Evolutionary conservation across 2,797 vertebrate species (phyloP), one percentile per base, ranked within the genome.

Genomic region (Coluber constrictor): DNA sequence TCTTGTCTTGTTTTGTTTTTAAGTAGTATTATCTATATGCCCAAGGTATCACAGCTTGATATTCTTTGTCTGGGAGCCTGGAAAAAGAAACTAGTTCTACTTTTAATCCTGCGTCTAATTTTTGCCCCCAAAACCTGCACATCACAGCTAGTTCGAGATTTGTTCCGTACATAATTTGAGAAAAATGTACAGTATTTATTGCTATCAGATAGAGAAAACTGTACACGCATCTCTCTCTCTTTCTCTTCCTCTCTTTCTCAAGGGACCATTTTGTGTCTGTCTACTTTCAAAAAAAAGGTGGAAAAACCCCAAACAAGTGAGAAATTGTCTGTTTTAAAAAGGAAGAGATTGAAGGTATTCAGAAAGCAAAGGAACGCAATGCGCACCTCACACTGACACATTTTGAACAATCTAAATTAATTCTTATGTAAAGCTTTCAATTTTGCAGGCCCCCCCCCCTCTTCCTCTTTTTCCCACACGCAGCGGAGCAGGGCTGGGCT

Each of bases 341-440:
- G 86, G 92, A 92, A 92, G 92, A 95, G 10, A 56, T 1, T 92
- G 70, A 60, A 55, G 32, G 63, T 57, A 16, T 54, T 87, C 57
- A 79, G 25, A 25, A 5, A 0, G 0, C 90, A 94, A 57, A 0
- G 54, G 4, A 27, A 0, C 0, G 1, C 91, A 92, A 12, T 16
- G 29, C 5, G 1, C 91, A 94, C 54, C 89, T 37, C 59, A 0
- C 0, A 3, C 16, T 88, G 29, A 55, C 91, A 63, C 27, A 1
- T 87, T 32, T 92, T 29, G 92, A 86, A 94, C 47, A 18, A 89
- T 89, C 90, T 90, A 13, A 0, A 93, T 92, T 92, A 92, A 29
- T 90, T 43, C 92, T 86, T 59, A 27, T 66, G 63, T 0, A n/a
- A 90, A 57, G 8, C 43, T 86, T 93, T 59, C 60, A 87, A 87